Base-by-base conservation (phyloP, 53 echinoderm and acorn worm species). In the Apostichopus leukothele region DNA sequence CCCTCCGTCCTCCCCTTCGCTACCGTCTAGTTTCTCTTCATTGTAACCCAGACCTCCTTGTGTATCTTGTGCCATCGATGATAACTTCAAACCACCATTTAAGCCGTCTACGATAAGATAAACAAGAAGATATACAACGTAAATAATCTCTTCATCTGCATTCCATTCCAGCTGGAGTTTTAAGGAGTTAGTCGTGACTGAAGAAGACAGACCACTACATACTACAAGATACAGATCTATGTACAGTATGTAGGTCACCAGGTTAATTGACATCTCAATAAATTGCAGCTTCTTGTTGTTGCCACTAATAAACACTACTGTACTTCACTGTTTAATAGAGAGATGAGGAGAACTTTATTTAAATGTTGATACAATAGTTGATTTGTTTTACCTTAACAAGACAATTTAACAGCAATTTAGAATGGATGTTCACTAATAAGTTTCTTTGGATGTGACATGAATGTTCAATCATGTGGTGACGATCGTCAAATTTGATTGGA, bases 1-100 rank as follows among this genome's bases (percentile, higher is more conserved):
- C 51, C 84, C 89, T 16, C 96, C 96, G 50, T 88, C 96, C 68
- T 96, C 96, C 5, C 94, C 96, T 75, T 96, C 96, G 50, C 96
- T 96, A 89, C 89, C 91, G 85, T 96, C 96, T 53, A 96, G 67
- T 73, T 92, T 92, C 76, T 94, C 93, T 20, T 79, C 88, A 27
- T 96, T 96, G 83, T 96, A 93, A 54, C 88, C 96, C 85, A 85
- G 85, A 27, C 88, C 78, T 39, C 39, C 39, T 26, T 76, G 80
- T 4, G 85, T 85, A 8, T 67, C 85, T 51, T 85, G 85, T 27
- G 85, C 85, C 85, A 85, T 85, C 5, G 85, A 50, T 67, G 66
- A 54, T 55, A 81, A 57, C 16, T 66, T 67, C 60, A 67, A 67
- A 67, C 66, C 85, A 85, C 85, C 85, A 67, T 85, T 85, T 51